These are phyloP conservation scores for Dynastes maya DNA, from an alignment of 2,888 invertebrate genomes.

Conservation along the genomic window DNA sequence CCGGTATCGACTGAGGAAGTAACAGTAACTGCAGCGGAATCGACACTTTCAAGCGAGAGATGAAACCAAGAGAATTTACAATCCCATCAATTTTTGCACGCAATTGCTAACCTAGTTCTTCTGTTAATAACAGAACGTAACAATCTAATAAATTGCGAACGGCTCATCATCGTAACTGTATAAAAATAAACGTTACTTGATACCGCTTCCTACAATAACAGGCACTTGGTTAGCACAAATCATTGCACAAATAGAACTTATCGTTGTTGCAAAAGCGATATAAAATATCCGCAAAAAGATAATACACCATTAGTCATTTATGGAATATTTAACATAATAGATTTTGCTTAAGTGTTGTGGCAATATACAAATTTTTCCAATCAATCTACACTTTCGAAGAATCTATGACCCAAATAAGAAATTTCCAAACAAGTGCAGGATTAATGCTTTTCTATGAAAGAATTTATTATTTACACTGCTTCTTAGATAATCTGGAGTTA, in stretches of 20 bases:
- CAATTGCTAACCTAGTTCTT: constrained; percentile 28
- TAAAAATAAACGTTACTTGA: constrained; percentile 29
- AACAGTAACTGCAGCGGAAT: constrained; percentile 23
- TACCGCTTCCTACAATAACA: constrained; percentile 17
- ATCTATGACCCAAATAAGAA: no score
- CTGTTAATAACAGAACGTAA: background rate
- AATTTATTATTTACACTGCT: no score
- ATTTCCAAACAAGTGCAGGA: no score
- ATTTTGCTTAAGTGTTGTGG: background rate
- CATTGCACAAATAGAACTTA: constrained; percentile 1
- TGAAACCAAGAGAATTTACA: constrained; percentile 6
- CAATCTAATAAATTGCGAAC: background rate
- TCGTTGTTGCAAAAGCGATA: constrained; percentile 15
- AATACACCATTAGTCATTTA: constrained; percentile 1
- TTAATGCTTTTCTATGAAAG: no score
- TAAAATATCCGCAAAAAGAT: constrained; percentile 25
- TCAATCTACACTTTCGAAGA: no score
- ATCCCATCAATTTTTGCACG: constrained; percentile 33
- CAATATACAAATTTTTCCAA: background rate
- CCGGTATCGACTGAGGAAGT: background rate
- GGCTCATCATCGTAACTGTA: constrained; percentile 19
- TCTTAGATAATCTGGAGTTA: no score
- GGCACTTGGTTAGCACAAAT: constrained; percentile 4
- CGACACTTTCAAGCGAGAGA: background rate
- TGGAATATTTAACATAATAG: background rate